Evolutionary conservation across 2,888 invertebrate genomes (phyloP).

Genomic region (Drosophila kanekoi): DNA sequence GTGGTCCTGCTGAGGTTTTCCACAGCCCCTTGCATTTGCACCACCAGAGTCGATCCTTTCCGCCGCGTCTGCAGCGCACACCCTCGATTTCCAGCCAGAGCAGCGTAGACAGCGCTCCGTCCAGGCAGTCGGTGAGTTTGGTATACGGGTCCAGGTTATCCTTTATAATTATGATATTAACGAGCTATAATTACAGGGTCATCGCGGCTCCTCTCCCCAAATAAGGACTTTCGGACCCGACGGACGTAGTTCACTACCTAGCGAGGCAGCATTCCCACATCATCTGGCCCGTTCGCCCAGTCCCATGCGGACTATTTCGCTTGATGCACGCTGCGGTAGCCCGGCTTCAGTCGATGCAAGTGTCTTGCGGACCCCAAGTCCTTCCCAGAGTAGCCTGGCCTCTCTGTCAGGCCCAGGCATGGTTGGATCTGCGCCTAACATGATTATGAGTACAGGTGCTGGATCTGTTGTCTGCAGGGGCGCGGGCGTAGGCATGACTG

Average conservation of each 20-base stretch:
- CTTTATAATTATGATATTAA: not conserved
- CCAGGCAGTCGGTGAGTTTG: slow-evolving; percentile 86
- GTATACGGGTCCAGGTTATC: slow-evolving; percentile 7
- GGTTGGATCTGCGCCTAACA: slow-evolving; percentile 72
- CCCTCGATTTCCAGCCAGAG: slow-evolving; percentile 94
- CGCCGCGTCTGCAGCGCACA: slow-evolving; percentile 90
- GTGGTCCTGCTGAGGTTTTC: slow-evolving; percentile 87
- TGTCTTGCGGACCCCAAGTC: slow-evolving; percentile 87
- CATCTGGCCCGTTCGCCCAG: slow-evolving; percentile 89
- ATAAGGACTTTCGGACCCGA: slow-evolving; percentile 94
- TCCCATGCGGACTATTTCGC: slow-evolving; percentile 91
- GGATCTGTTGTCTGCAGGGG: slow-evolving; percentile 52
- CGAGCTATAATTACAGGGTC: slow-evolving; percentile 86
- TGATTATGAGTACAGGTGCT: slow-evolving; percentile 77
- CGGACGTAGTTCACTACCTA: slow-evolving; percentile 87
- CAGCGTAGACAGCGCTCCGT: slow-evolving; percentile 91
- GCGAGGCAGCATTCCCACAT: slow-evolving; percentile 82
- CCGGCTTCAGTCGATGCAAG: slow-evolving; percentile 85
- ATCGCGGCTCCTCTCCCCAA: slow-evolving; percentile 93
- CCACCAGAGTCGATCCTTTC: slow-evolving; percentile 90
- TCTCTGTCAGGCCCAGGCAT: slow-evolving; percentile 86
- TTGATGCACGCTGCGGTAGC: slow-evolving; percentile 90
- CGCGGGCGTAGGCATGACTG: slow-evolving; percentile 31
- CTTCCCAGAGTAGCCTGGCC: slow-evolving; percentile 90
- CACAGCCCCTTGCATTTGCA: slow-evolving; percentile 87